Conservation (phyloP, 2,113 vertebrate species). For the Cisticola juncidis region DNA sequence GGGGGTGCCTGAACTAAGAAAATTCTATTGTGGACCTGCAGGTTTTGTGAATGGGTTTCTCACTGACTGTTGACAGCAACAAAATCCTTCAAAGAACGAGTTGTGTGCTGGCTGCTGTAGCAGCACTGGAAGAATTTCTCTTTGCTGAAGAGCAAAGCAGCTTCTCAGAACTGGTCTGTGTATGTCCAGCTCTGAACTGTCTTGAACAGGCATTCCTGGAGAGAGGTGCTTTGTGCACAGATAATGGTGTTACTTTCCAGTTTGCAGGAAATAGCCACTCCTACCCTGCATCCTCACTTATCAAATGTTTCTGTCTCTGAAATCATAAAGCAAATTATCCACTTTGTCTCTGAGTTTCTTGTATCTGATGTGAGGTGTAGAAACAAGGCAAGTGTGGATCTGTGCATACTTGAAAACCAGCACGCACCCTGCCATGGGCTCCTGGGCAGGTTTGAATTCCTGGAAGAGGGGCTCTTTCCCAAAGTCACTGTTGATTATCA, state of each 20-base stretch:
- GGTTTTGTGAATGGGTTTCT: background rate
- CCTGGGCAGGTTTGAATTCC: background rate
- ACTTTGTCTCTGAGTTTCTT: background rate
- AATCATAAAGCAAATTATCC: background rate
- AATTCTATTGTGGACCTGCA: background rate
- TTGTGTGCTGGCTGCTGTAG: background rate
- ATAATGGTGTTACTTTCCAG: background rate
- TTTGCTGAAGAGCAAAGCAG: background rate
- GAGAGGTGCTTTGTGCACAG: background rate
- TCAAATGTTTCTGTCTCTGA: background rate
- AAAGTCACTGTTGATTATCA: background rate
- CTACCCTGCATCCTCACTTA: background rate
- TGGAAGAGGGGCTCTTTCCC: background rate
- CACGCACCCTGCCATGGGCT: fast-evolving
- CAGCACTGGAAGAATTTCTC: background rate
- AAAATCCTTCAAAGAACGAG: background rate
- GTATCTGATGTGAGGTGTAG: background rate
- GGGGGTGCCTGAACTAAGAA: background rate
- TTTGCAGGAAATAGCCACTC: background rate
- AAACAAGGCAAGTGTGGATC: background rate
- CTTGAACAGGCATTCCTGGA: background rate
- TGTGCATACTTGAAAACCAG: background rate
- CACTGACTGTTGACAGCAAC: background rate
- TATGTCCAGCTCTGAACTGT: background rate
- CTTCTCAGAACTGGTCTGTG: background rate